Conservation (phyloP, 1,140 invertebrate species). For the Zaprionus lachaisei region DNA sequence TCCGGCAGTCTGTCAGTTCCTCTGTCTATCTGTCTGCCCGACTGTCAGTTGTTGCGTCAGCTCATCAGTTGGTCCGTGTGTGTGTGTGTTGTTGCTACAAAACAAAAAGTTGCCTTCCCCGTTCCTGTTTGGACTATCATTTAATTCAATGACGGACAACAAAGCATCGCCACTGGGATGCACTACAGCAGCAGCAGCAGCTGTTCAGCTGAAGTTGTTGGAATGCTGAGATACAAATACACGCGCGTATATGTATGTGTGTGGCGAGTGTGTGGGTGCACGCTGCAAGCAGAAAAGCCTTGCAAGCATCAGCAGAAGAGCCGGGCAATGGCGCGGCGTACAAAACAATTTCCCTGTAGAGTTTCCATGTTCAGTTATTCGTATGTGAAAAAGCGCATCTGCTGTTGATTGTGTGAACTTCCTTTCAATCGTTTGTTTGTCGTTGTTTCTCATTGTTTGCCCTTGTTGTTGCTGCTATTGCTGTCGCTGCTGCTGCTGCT, state of each 20-base stretch:
- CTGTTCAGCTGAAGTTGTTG: constrained; percentile 31
- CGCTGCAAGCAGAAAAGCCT: constrained; percentile 20
- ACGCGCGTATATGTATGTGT: constrained; percentile 4
- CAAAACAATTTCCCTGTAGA: constrained; percentile 82
- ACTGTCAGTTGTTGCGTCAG: not conserved
- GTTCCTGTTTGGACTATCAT: constrained; percentile 58
- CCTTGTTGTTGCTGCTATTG: constrained; percentile 46
- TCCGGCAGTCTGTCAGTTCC: constrained; percentile 2
- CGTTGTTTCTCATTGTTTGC: constrained; percentile 56
- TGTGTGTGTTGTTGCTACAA: constrained; percentile 23
- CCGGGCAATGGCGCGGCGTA: constrained; percentile 36
- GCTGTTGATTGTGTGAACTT: constrained; percentile 81
- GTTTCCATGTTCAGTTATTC: constrained; percentile 80
- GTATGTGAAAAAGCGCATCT: constrained; percentile 82
- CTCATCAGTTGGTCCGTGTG: not conserved
- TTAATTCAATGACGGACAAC: constrained; percentile 80
- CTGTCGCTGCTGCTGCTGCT: constrained; percentile 36
- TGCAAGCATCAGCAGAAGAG: constrained; percentile 26
- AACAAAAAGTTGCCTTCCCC: constrained; percentile 39
- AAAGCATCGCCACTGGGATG: constrained; percentile 70
- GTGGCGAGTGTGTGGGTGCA: not conserved
- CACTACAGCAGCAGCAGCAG: constrained; percentile 49
- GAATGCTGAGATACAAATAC: constrained; percentile 1
- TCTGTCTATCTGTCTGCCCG: constrained; percentile 7
- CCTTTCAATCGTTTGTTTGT: constrained; percentile 81